Percentiles rank a stretch among this genome's conserved stretches.
Evolutionary conservation across 2,113 vertebrate genomes (phyloP).

Genomic region (Vidua macroura): DNA sequence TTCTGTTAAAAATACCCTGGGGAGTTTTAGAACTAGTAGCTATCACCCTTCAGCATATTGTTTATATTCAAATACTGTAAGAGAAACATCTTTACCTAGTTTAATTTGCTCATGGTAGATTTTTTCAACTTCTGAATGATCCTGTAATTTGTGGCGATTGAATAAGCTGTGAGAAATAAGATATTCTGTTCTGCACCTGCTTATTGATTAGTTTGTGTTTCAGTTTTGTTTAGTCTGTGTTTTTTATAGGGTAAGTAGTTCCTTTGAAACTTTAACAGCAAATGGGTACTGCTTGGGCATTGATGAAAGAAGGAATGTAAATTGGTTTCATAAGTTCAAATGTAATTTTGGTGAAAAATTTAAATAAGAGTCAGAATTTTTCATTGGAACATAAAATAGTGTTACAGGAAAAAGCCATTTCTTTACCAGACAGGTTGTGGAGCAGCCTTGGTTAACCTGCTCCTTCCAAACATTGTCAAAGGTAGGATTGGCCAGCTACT

Average conservation of each 20-base stretch:
- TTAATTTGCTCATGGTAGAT: not conserved
- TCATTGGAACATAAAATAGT: not conserved
- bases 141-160: not conserved
- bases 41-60: not conserved
- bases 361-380: not conserved
- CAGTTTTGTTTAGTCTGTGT: not conserved
- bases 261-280: not conserved
- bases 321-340: not conserved
- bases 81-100: not conserved
- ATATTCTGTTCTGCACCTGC: not conserved
- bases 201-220: not conserved
- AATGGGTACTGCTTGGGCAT: not conserved
- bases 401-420: not conserved
- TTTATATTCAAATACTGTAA: not conserved
- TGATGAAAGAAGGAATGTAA: not conserved
- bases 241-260: not conserved
- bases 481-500: not conserved
- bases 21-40: not conserved
- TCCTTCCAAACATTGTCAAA: not conserved
- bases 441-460: not conserved
- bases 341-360: not conserved
- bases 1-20: not conserved
- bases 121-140: not conserved
- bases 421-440: not conserved
- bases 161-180: not conserved